phyloP scores from a whole-genome alignment of 2,797 vertebrate species.

The Lagodon rhomboides region DNA sequence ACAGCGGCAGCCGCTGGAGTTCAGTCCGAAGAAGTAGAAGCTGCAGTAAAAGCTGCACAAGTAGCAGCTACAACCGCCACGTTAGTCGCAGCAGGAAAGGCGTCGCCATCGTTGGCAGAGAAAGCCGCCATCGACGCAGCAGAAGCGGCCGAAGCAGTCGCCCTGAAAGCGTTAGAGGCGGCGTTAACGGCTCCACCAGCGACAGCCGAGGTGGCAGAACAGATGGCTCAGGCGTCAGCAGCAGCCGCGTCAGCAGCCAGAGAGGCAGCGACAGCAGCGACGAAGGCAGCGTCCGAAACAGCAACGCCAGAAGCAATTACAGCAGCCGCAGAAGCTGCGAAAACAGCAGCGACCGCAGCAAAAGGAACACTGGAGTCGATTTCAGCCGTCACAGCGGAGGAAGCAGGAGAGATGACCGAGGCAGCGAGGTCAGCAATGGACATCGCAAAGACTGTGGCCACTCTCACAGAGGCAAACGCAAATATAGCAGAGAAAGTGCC shows the following conservation, averaged over 20 bases:
- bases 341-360: not conserved
- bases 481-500: not conserved
- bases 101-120: accelerated
- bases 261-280: slow-evolving; percentile 16
- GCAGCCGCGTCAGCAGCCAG: slow-evolving; percentile 2
- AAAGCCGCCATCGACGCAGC: slow-evolving; percentile 5
- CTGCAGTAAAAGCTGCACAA: not conserved
- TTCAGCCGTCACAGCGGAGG: too few relatives aligned
- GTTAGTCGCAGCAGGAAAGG: not conserved
- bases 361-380: not conserved
- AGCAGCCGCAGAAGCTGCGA: slow-evolving; percentile 3
- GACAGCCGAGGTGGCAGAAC: too few relatives aligned
- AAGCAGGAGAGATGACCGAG: not conserved
- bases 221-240: not conserved
- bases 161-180: not conserved
- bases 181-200: not conserved
- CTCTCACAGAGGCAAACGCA: not conserved
- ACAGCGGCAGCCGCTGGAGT: slow-evolving; percentile 16
- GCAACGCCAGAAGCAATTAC: not conserved
- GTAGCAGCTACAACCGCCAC: slow-evolving; percentile 10
- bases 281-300: not conserved
- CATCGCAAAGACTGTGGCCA: not conserved
- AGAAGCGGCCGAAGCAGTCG: slow-evolving; percentile 11
- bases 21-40: not conserved
- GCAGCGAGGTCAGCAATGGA: not conserved